Conservation (phyloP, 2,113 vertebrate species). For the Callochromis pleurospilus region DNA sequence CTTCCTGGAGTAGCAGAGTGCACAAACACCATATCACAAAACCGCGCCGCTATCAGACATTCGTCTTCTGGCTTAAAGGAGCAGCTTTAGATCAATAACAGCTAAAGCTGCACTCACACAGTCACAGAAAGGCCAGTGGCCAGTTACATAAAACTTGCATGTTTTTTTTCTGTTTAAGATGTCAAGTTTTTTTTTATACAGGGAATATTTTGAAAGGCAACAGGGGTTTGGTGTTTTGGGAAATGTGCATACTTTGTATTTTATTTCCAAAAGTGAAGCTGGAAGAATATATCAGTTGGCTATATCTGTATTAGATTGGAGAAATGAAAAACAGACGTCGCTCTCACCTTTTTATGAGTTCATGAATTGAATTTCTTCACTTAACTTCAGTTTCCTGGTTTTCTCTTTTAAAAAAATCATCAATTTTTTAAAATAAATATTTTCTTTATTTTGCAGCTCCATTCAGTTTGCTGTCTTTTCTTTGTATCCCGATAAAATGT, state of each 20-base stretch:
- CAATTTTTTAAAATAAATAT: background rate
- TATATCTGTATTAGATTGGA: background rate
- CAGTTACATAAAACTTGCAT: background rate
- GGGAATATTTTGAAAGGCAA: background rate
- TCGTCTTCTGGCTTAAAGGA: slow-evolving; percentile 19
- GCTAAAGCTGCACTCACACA: slow-evolving; percentile 6
- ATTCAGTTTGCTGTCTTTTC: background rate
- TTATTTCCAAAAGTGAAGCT: background rate
- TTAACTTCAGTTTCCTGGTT: background rate
- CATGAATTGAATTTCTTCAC: background rate
- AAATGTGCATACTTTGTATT: background rate
- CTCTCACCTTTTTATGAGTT: background rate
- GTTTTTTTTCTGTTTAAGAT: slow-evolving; percentile 1
- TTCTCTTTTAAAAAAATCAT: background rate
- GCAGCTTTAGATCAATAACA: slow-evolving; percentile 46
- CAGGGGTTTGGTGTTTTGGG: background rate
- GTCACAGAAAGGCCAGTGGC: background rate
- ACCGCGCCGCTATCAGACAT: slow-evolving; percentile 1
- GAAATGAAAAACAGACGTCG: background rate
- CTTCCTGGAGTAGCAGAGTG: slow-evolving; percentile 27
- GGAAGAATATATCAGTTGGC: background rate
- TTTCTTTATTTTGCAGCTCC: background rate
- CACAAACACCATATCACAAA: slow-evolving; percentile 16
- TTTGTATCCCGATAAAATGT: background rate
- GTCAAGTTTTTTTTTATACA: background rate